Percentiles rank a stretch among this genome's conserved stretches.
These are phyloP conservation scores for Orius insidiosus DNA, from an alignment of 1,140 invertebrate genomes.

Conservation along the genomic window DNA sequence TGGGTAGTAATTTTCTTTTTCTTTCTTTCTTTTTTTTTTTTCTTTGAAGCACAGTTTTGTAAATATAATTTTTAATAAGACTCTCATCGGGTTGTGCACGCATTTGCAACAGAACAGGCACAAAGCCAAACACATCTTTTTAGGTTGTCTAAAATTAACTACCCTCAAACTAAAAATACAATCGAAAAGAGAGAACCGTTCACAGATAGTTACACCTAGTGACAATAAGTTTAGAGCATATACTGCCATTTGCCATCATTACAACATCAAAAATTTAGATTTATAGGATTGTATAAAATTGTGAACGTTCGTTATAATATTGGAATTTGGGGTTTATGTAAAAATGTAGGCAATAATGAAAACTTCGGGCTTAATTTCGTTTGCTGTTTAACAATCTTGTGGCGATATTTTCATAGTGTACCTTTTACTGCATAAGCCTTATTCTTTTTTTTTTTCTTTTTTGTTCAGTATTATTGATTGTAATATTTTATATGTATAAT, in stretches of 20 bases:
- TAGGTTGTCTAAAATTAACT: background rate
- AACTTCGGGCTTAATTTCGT: conserved; percentile 3
- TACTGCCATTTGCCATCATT: conserved; percentile 2
- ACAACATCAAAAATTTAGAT: background rate
- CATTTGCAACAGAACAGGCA: conserved; percentile 1
- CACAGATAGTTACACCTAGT: conserved; percentile 9
- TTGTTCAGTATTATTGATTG: conserved; percentile 8
- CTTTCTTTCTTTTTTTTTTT: background rate
- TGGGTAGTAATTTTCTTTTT: conserved; percentile 2
- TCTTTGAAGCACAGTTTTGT: conserved; percentile 2
- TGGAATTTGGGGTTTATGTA: conserved; percentile 6
- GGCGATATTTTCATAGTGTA: conserved; percentile 1
- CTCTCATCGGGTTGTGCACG: background rate
- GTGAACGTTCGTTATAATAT: background rate
- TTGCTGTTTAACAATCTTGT: conserved; percentile 1
- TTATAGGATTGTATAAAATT: conserved; percentile 1
- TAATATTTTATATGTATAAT: conserved; percentile 3
- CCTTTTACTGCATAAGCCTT: background rate
- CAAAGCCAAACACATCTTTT: background rate
- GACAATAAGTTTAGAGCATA: conserved; percentile 12
- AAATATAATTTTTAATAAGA: conserved; percentile 7
- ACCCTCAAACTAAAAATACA: conserved; percentile 2
- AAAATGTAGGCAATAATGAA: background rate
- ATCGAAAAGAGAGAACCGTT: background rate
- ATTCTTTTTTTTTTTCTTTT: background rate